Percentiles rank a stretch among this genome's conserved stretches.
Conservation (phyloP, 2,113 vertebrate genomes). For the Hystrix cristata region DNA sequence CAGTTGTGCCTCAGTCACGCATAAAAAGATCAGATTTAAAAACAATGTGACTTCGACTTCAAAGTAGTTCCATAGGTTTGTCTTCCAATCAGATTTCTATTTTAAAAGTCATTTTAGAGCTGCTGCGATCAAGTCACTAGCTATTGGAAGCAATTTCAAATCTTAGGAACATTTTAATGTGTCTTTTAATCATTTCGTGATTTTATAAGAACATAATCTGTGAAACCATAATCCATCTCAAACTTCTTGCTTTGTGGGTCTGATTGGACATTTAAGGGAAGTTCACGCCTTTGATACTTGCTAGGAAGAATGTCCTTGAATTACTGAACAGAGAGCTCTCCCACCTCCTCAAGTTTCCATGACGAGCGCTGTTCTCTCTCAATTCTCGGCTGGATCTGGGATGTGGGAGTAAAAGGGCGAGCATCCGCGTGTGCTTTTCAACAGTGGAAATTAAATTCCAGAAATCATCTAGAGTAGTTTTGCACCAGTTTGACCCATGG, state of each 20-base stretch:
- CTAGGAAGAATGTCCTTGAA: slow-evolving; percentile 64
- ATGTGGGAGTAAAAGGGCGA: slow-evolving; percentile 86
- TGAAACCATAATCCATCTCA: neutral
- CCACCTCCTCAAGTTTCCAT: slow-evolving; percentile 49
- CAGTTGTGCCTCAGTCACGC: neutral
- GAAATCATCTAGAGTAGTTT: slow-evolving; percentile 75
- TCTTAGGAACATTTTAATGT: neutral
- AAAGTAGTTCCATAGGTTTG: neutral
- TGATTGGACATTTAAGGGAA: slow-evolving; percentile 52
- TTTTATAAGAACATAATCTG: slow-evolving; percentile 64
- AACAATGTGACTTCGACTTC: neutral
- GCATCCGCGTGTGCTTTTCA: slow-evolving; percentile 83
- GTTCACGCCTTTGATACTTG: neutral
- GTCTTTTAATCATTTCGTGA: slow-evolving; percentile 59
- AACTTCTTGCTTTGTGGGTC: neutral
- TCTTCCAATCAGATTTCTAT: neutral
- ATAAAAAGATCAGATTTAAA: neutral
- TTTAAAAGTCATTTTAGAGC: neutral
- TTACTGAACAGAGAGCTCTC: slow-evolving; percentile 53
- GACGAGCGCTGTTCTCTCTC: slow-evolving; percentile 61
- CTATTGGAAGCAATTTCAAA: neutral
- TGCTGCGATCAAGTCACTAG: neutral
- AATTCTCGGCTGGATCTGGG: slow-evolving; percentile 78
- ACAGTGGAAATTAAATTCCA: slow-evolving; percentile 76
- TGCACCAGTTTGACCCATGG: slow-evolving; percentile 74